Percentiles rank a stretch among this genome's conserved stretches.
These are phyloP conservation scores for Eurystomus glaucurus DNA, from an alignment of 2,797 vertebrate species.

Conservation along the genomic window DNA sequence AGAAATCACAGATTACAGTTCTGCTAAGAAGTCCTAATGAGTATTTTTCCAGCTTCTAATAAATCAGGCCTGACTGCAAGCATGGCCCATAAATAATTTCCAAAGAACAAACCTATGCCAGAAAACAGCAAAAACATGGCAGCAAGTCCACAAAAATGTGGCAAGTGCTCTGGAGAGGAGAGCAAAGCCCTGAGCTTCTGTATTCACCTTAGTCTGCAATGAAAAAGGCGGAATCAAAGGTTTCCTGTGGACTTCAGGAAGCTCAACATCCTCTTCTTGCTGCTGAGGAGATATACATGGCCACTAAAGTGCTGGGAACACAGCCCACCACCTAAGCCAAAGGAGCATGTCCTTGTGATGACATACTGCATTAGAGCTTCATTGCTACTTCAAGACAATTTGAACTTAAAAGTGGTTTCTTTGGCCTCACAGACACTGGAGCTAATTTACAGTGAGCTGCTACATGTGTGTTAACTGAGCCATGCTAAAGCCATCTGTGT, in stretches of 20 bases:
- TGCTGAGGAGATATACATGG: background rate
- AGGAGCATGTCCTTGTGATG: background rate
- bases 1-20: background rate
- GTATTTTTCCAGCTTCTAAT: background rate
- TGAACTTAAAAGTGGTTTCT: background rate
- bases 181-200: background rate
- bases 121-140: background rate
- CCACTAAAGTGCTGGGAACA: background rate
- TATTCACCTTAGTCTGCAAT: background rate
- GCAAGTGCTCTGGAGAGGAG: background rate
- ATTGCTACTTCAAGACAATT: background rate
- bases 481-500: background rate
- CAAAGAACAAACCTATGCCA: background rate
- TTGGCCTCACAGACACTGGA: background rate
- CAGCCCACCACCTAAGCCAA: background rate
- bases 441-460: background rate
- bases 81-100: background rate
- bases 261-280: background rate
- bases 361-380: background rate
- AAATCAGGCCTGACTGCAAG: background rate
- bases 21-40: background rate
- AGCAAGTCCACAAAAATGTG: background rate
- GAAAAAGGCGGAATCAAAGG: background rate
- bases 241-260: background rate
- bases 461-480: background rate